phyloP scores from a whole-genome alignment of 2,797 vertebrate species.

The Rhynchonycteris naso region DNA sequence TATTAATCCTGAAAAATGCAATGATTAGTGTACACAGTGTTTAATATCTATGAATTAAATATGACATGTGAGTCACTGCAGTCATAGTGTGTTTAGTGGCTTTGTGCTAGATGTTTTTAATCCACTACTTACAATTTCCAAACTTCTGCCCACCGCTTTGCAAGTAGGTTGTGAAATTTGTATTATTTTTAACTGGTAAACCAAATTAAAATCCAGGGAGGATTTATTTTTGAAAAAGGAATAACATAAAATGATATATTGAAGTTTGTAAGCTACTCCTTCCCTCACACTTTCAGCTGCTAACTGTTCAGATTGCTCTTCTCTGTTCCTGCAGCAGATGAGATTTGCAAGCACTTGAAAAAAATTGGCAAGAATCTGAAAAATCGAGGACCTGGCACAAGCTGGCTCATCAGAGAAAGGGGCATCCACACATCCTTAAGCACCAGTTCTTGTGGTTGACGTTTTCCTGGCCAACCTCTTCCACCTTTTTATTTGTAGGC shows the following conservation, averaged over 20 bases:
- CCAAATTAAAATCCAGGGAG: slow-evolving; percentile 38
- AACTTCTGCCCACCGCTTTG: neutral
- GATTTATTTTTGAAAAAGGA: neutral
- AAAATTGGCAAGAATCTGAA: slow-evolving; percentile 15
- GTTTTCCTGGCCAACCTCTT: neutral
- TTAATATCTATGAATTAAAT: slow-evolving; percentile 8
- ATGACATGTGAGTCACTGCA: neutral
- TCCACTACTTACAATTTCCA: neutral
- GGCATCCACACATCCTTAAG: neutral
- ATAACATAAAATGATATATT: neutral
- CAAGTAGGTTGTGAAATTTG: slow-evolving; percentile 33
- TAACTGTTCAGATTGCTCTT: neutral
- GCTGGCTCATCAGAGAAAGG: neutral
- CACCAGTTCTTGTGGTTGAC: neutral
- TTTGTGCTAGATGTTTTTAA: neutral
- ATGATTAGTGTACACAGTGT: neutral
- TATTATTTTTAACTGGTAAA: slow-evolving; percentile 41
- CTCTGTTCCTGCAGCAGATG: neutral
- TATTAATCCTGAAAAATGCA: neutral
- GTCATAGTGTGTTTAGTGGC: neutral
- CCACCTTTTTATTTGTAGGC: neutral
- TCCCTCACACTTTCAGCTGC: neutral
- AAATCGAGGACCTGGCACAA: neutral
- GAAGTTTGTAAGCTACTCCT: neutral
- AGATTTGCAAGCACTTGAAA: neutral